Conservation (phyloP, 2,888 invertebrate species). For the Aporophyla lueneburgensis region DNA sequence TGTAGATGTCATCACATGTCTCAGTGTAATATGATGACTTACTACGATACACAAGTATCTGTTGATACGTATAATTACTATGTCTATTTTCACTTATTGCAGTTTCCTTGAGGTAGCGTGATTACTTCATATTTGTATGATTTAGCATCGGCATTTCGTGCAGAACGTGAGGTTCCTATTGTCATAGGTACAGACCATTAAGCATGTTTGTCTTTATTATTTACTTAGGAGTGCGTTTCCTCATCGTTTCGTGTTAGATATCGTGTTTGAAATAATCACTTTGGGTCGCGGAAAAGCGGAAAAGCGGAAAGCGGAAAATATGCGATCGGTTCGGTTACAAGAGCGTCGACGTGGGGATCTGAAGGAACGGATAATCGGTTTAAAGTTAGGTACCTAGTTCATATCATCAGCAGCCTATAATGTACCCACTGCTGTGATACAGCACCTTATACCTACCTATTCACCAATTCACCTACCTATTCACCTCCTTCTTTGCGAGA, state of each 20-base stretch:
- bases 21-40: not conserved
- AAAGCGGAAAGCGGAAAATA: conserved; percentile 12
- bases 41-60: not conserved
- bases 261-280: conserved; percentile 4
- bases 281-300: no score
- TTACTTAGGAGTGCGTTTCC: conserved; percentile 27
- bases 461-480: no score
- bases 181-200: conserved; percentile 8
- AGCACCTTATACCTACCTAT: no score
- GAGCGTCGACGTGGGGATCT: not conserved
- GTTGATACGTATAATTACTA: not conserved
- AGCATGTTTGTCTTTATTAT: conserved; percentile 44
- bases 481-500: no score
- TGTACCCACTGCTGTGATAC: no score
- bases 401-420: no score
- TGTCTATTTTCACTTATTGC: conserved; percentile 15
- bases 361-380: not conserved
- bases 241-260: not conserved
- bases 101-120: conserved; percentile 22
- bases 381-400: no score
- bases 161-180: conserved; percentile 49
- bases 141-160: conserved; percentile 38
- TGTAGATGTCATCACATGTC: no score
- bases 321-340: not conserved
- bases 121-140: conserved; percentile 34